Evolutionary conservation across 2,888 invertebrate species (phyloP).

Genomic region (Zygogramma bicolorata): DNA sequence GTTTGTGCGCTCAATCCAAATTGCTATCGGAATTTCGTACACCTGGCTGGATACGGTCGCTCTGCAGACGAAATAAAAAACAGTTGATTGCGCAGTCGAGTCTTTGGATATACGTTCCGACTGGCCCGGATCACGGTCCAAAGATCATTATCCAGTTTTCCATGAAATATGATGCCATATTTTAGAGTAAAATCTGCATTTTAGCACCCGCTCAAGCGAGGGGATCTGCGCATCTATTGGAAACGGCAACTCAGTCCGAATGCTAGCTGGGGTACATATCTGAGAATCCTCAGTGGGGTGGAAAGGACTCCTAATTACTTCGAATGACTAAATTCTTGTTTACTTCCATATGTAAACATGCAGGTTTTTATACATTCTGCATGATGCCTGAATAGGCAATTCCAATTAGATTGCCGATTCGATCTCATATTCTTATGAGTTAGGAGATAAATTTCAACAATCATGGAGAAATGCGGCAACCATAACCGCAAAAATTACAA

Average conservation of each 20-base stretch:
- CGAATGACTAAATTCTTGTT: no score
- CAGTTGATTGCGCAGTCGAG: constrained; percentile 29
- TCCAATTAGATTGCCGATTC: no score
- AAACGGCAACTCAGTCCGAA: neutral
- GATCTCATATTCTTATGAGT: no score
- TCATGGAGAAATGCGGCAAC: no score
- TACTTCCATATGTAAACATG: no score
- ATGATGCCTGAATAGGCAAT: no score
- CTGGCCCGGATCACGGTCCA: constrained; percentile 18
- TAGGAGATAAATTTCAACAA: no score
- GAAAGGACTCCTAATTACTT: neutral
- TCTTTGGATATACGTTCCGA: constrained; percentile 20
- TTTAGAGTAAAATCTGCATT: constrained; percentile 24
- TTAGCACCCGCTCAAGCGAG: neutral
- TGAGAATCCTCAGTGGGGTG: neutral
- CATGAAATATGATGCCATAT: constrained; percentile 19
- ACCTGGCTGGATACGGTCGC: constrained; percentile 26
- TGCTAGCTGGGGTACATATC: neutral
- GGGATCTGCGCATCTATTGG: neutral
- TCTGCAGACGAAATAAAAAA: constrained; percentile 24
- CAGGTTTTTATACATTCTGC: no score
- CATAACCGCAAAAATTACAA: no score
- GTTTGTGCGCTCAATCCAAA: constrained; percentile 1
- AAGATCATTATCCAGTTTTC: constrained; percentile 26
- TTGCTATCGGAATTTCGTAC: constrained; percentile 21